phyloP scores from a whole-genome alignment of 2,113 vertebrate species.

The Neodon shergylaensis region DNA sequence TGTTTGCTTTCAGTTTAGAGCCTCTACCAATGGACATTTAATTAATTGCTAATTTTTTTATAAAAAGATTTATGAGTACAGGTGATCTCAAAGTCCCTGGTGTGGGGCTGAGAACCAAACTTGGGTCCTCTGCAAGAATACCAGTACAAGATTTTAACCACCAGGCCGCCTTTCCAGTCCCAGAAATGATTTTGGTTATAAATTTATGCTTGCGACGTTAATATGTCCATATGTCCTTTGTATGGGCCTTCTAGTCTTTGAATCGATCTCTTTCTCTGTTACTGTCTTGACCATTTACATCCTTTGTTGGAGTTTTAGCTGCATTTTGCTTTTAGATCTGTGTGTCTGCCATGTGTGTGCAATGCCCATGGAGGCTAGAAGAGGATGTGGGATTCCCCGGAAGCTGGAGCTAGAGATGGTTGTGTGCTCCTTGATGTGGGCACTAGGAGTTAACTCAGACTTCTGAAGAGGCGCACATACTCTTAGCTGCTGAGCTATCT shows the following conservation, averaged over 20 bases:
- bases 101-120: not conserved
- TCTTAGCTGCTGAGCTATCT: not conserved
- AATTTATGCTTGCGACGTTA: not conserved
- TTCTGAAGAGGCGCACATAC: not conserved
- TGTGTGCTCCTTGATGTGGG: not conserved
- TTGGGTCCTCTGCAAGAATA: not conserved
- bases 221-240: not conserved
- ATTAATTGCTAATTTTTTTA: not conserved
- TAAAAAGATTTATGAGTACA: not conserved
- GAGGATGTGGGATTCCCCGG: not conserved
- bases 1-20: not conserved
- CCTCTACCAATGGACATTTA: not conserved
- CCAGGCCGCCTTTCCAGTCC: not conserved
- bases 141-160: not conserved
- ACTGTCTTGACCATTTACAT: not conserved
- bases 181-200: not conserved
- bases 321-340: not conserved
- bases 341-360: not conserved
- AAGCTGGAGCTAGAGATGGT: not conserved
- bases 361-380: not conserved
- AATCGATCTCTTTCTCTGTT: not conserved
- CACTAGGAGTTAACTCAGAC: not conserved
- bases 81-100: not conserved
- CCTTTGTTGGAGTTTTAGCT: not conserved
- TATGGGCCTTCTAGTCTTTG: not conserved